phyloP scores from a whole-genome alignment of 2,888 invertebrate species.

The Cephus nigrinus region DNA sequence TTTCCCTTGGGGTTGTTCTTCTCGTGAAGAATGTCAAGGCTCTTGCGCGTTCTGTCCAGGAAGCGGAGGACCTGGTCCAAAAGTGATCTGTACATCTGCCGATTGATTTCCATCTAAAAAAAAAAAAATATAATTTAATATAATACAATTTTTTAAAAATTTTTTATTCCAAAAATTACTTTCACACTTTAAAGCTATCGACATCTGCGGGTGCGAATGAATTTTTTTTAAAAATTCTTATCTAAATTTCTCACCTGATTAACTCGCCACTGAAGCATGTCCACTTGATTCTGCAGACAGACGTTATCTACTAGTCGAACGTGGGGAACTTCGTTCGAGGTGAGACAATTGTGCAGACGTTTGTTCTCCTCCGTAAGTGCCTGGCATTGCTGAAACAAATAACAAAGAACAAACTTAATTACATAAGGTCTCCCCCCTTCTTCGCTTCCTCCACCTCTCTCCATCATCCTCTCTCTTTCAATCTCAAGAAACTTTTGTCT shows the following conservation, averaged over 20 bases:
- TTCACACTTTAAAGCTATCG: too few species aligned
- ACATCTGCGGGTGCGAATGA: too few species aligned
- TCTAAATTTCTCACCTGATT: slow-evolving; percentile 71
- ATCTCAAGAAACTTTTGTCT: too few species aligned
- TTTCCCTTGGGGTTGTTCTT: slow-evolving; percentile 54
- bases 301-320: slow-evolving; percentile 70
- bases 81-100: slow-evolving; percentile 79
- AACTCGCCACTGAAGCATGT: slow-evolving; percentile 79
- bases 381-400: slow-evolving; percentile 66
- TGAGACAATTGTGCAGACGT: slow-evolving; percentile 57
- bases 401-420: slow-evolving; percentile 19
- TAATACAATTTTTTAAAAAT: too few species aligned
- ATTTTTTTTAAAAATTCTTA: background rate
- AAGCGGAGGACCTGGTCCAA: slow-evolving; percentile 79
- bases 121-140: too few species aligned
- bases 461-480: too few species aligned
- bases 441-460: too few species aligned
- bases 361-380: slow-evolving; percentile 65
- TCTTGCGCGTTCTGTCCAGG: slow-evolving; percentile 76
- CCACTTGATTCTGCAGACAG: slow-evolving; percentile 75
- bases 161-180: too few species aligned
- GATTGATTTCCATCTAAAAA: slow-evolving; percentile 75
- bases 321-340: slow-evolving; percentile 56
- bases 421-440: too few species aligned
- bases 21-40: slow-evolving; percentile 69